Evolutionary conservation across 1,140 invertebrate genomes (phyloP).

Genomic region (Cephus cinctus): DNA sequence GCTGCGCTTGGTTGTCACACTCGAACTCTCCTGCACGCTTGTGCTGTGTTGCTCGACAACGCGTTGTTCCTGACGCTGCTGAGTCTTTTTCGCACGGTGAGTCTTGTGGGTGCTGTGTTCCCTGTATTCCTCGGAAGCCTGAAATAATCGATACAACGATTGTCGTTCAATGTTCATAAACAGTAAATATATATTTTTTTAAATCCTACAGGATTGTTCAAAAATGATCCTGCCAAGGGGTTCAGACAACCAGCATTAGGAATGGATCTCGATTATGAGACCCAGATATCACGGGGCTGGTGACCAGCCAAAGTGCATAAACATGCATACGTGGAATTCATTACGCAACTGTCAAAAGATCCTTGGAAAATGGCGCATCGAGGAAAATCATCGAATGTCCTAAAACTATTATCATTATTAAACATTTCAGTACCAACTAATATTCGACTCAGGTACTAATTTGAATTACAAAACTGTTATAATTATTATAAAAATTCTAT

Average conservation of each 20-base stretch:
- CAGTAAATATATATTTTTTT: conserved; percentile 2
- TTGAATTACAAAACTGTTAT: neutral
- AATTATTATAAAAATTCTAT: no score
- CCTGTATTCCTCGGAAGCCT: conserved; percentile 53
- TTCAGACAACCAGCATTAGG: no score
- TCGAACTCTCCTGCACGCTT: conserved; percentile 41
- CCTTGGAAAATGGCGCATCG: conserved; percentile 27
- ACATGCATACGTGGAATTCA: conserved; percentile 26
- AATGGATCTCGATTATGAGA: no score
- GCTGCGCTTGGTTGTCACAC: conserved; percentile 40
- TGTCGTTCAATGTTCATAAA: neutral
- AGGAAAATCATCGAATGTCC: conserved; percentile 6
- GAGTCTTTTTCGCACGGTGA: conserved; percentile 40
- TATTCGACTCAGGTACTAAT: neutral
- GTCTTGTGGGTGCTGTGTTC: conserved; percentile 48
- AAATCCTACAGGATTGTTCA: neutral
- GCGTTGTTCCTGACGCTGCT: conserved; percentile 43
- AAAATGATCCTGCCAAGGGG: neutral
- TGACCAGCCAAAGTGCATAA: conserved; percentile 22
- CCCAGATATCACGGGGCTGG: conserved; percentile 33
- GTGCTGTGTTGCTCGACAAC: conserved; percentile 45
- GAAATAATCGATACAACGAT: conserved; percentile 19
- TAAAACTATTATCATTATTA: neutral
- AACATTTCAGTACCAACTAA: neutral
- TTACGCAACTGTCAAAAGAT: conserved; percentile 24